Base-by-base conservation (phyloP, 2,113 vertebrate species). In the Marmota flaviventris region DNA sequence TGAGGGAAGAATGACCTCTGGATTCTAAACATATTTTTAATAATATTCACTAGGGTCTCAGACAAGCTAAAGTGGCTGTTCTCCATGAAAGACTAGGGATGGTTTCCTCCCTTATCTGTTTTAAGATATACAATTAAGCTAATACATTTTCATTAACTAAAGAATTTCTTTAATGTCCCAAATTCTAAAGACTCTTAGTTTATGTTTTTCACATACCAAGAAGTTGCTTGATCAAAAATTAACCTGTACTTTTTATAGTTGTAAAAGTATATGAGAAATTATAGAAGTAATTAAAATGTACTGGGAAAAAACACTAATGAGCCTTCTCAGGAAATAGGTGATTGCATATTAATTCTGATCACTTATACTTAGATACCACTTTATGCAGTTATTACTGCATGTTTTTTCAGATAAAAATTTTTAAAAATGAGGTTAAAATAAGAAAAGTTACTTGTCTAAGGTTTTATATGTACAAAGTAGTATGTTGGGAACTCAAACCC, bases 221-320 rank as follows among this genome's bases (percentile, higher is more conserved):
- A 91, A 37, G 61, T 45, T 82, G 53, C 73, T 69, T 56, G 29
- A 73, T 63, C 22, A 45, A 82, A 75, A 12, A 87, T 76, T 78
- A 92, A 69, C 17, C 61, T 79, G 1, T 25, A 73, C 3, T 34
- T 89, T 93, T n/a, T 91, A 73, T 75, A 65, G 17, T 90, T 89
- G 13, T 56, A 76, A 70, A 93, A 32, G 20, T 77, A 79, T 51
- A n/a, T 65, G 89, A 53, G 32, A 94, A 85, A 88, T 82, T 69
- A 91, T 37, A 93, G 14, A 89, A 53, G 27, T 27, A 96, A 76
- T 82, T 85, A 14, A 91, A 95, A 95, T 75, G 16, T 48, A 45
- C 69, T 75, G 45, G 37, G 85, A 16, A 73, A 90, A 45, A 56
- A n/a, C 11, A 87, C 13, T 45, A 79, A 16, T n/a, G 25, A 17